Evolutionary conservation across 2,888 invertebrate genomes (phyloP).

Genomic region (Geophilus truncorum): DNA sequence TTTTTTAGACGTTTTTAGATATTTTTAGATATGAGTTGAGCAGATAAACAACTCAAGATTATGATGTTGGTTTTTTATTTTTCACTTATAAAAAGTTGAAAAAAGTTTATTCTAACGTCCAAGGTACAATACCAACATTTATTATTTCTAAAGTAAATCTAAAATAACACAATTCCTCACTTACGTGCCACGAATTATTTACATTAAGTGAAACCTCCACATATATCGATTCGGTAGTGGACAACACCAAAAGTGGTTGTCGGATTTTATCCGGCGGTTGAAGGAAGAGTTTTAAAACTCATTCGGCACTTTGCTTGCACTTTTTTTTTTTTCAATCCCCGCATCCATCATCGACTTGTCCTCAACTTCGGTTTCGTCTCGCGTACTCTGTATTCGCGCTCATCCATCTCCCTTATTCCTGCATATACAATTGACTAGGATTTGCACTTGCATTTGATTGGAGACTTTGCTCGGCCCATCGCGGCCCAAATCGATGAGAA

Average conservation of each 20-base stretch:
- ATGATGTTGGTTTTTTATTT: background rate
- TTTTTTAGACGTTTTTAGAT: background rate
- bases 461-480: background rate
- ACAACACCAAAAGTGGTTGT: too few relatives aligned
- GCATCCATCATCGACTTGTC: background rate
- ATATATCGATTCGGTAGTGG: too few relatives aligned
- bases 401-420: background rate
- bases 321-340: background rate
- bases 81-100: too few relatives aligned
- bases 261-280: background rate
- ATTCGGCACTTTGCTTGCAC: too few relatives aligned
- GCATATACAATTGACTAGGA: conserved; percentile 21
- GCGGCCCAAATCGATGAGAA: background rate
- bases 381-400: background rate
- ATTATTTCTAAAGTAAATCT: too few relatives aligned
- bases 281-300: background rate
- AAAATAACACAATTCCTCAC: too few relatives aligned
- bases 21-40: background rate
- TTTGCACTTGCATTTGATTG: conserved; percentile 23
- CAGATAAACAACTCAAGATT: background rate
- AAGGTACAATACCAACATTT: too few relatives aligned
- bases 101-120: too few relatives aligned
- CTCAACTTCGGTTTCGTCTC: background rate
- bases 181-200: too few relatives aligned
- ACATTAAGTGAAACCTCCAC: too few relatives aligned